A percentile compares a stretch with the other conserved stretches of the same genome.
Evolutionary conservation across 2,113 vertebrate genomes (phyloP).

Genomic region (Caloenas nicobarica): DNA sequence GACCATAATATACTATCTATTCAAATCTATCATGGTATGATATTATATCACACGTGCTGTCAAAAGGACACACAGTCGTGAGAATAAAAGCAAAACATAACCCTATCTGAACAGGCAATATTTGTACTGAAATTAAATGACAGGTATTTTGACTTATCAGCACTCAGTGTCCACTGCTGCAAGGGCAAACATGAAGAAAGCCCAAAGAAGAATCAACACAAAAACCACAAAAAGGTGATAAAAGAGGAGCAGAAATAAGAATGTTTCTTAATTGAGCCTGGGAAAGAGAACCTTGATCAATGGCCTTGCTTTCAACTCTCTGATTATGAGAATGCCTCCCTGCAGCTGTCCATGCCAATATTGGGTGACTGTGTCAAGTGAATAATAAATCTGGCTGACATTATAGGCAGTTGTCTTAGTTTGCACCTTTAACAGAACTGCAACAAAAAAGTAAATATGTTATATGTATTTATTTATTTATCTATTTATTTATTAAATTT

Average conservation of each 20-base stretch:
- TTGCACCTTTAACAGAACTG: constrained; percentile 13
- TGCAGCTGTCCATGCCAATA: not conserved
- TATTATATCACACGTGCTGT: not conserved
- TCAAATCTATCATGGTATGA: not conserved
- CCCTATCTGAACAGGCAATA: not conserved
- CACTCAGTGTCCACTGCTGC: not conserved
- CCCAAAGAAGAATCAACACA: not conserved
- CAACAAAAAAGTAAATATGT: not conserved
- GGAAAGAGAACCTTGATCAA: not conserved
- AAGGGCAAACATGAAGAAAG: not conserved
- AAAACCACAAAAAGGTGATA: not conserved
- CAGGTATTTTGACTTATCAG: not conserved
- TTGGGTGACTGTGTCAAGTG: not conserved
- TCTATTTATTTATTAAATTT: not conserved
- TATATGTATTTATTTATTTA: not conserved
- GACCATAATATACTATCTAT: not conserved
- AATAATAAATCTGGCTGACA: constrained; percentile 21
- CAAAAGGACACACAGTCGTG: not conserved
- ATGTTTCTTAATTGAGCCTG: not conserved
- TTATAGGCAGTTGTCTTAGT: not conserved
- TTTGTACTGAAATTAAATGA: not conserved
- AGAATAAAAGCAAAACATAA: not conserved
- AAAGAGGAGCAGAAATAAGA: not conserved
- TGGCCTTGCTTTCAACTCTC: constrained; percentile 3
- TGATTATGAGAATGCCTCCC: not conserved